Evolutionary conservation across 2,888 invertebrate genomes (phyloP).

Genomic region (Diplazon laetatorius): DNA sequence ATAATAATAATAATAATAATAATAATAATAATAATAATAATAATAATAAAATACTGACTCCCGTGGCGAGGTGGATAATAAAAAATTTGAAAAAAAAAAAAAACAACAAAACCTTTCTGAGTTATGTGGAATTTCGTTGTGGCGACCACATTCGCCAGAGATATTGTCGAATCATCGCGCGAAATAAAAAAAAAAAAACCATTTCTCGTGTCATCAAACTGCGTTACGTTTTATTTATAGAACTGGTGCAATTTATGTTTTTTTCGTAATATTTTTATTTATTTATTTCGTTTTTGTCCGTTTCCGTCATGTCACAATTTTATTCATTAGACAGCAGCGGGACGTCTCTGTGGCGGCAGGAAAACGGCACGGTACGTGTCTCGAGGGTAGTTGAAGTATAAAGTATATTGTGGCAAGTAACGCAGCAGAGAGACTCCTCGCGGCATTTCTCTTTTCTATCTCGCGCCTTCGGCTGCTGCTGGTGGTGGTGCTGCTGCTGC

Average conservation of each 20-base stretch:
- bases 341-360: conserved; percentile 2
- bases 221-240: conserved; percentile 17
- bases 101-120: background rate
- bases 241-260: background rate
- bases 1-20: too few species aligned
- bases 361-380: conserved; percentile 73
- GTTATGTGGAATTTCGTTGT: background rate
- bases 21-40: too few species aligned
- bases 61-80: background rate
- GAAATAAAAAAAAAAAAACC: conserved; percentile 44
- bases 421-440: conserved; percentile 29
- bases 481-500: too few species aligned
- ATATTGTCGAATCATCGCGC: conserved; percentile 49
- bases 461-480: too few species aligned
- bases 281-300: too few species aligned
- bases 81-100: background rate
- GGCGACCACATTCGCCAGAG: conserved; percentile 1
- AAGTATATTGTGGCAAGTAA: conserved; percentile 92
- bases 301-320: conserved; percentile 39
- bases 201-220: conserved; percentile 28
- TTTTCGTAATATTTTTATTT: too few species aligned
- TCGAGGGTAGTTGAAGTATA: conserved; percentile 90
- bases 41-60: background rate
- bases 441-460: conserved; percentile 42
- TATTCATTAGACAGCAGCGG: conserved; percentile 37